Base-by-base conservation (phyloP, 2,888 invertebrate genomes). In the Willowsia nigromaculata region DNA sequence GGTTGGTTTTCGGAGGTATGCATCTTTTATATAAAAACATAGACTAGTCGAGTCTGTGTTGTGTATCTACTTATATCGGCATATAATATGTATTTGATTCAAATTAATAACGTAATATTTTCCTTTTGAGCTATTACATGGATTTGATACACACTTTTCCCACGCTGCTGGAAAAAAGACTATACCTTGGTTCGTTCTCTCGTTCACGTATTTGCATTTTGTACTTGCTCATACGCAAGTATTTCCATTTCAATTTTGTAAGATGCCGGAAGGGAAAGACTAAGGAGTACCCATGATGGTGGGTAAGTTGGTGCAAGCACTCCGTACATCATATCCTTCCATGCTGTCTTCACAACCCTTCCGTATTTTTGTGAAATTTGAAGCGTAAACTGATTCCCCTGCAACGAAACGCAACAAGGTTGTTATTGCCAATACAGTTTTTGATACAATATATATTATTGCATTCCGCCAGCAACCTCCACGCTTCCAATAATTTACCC, bases 371-470 rank as follows among this genome's bases (percentile, higher is more conserved):
- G 82, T 81, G 81, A 83, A 82, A 88, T 82, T 74, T 40, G 74
- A 68, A 83, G 82, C 88, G 82, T 88, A 83, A 87, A 87, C 87
- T 71, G 68, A 88, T 88, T 83, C 82, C 76, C 83, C 76, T 76
- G 82, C 74, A 86, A 62, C 30, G 65, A 27, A 65, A 65, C 30
- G 82, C 82, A 82, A 82, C 88, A 88, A 82, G 82, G 74, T 56
- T 50, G 88, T 43, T 88, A 82, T 56, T 50, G 62, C 50, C 83
- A 74, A 76, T 62, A 62, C 65, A 59, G 33, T 62, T 33, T 88
- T 82, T 83, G 30, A 2, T 30, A 40, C 43, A 59, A 68, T 33
- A 27, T 56, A 27, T 25, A 65, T 65, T 74, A 74, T 88, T 74
- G 81, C 81, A 71, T 83, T 74, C 88, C 76, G 82, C 74, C 82